Conservation (phyloP, 53 echinoderm and acorn worm species). For the Echinometra lucunter region DNA sequence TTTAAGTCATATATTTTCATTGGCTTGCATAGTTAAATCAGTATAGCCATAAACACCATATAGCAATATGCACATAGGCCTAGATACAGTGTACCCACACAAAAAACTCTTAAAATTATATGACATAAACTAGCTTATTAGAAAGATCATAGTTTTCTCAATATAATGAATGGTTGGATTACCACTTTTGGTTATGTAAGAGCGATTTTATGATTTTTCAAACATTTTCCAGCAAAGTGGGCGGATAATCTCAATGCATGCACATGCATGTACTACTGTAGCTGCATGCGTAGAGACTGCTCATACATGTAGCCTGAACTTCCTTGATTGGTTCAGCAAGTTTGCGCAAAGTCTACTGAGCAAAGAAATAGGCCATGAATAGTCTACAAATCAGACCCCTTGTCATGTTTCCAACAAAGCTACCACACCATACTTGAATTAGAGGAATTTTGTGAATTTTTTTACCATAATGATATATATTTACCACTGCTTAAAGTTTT, state of each 20-base stretch:
- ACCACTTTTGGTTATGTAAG: not conserved
- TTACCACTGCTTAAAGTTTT: not conserved
- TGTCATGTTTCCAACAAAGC: not conserved
- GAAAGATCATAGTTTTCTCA: conserved; percentile 50
- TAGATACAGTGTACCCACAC: not conserved
- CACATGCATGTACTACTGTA: too few relatives aligned
- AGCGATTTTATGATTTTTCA: conserved; percentile 53
- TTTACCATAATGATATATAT: not conserved
- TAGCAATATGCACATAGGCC: not conserved
- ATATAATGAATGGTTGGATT: conserved; percentile 51
- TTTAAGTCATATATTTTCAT: too few relatives aligned
- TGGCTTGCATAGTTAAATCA: too few relatives aligned
- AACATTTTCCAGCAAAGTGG: conserved; percentile 31
- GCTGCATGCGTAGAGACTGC: too few relatives aligned
- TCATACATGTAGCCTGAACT: too few relatives aligned
- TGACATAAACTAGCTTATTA: not conserved
- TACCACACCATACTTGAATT: not conserved
- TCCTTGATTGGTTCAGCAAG: too few relatives aligned
- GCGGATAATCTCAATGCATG: too few relatives aligned
- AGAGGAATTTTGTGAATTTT: not conserved
- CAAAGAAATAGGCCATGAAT: not conserved
- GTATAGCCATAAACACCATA: too few relatives aligned
- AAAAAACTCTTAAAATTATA: not conserved
- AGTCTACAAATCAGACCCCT: not conserved
- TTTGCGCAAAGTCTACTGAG: too few relatives aligned